Evolutionary conservation across 2,888 invertebrate genomes (phyloP), one percentile per base, ranked within the genome.

Genomic region (Tupiocoris notatus): DNA sequence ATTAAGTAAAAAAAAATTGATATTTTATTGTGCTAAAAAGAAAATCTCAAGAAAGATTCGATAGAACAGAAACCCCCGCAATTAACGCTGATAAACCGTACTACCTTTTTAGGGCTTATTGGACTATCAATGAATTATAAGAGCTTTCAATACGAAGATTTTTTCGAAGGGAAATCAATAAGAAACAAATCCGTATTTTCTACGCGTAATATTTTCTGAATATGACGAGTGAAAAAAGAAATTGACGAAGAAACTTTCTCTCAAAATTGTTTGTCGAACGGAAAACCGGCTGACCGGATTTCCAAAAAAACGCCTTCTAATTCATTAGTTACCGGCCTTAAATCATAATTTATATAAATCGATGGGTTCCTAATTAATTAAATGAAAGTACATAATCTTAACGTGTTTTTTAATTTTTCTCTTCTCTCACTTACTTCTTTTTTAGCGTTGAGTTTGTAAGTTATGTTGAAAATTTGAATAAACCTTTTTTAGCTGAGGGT

Each of bases 71-170:
- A 39, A 39, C 39, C 12, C 39, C 39, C 39, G 39, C 3, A 7
- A 39, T 7, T 39, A 3, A 12, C 3, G 3, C 39, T 12, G 39
- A 39, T 12, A 12, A 39, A 39, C 39, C 39, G 39, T 12, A 39
- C 39, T 39, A n/a, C n/a, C n/a, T n/a, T n/a, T n/a, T n/a, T n/a
- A 70, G 59, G 70, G 70, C 70, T 58, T 39, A 23, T 59, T 59
- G 70, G 70, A 70, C 70, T 70, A 70, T 70, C 70, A 70, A 70
- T 70, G 70, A 70, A 70, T 70, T 70, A 70, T 59, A 70, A 70
- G 70, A 70, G 70, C 70, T 70, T 70, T 70, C 70, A 39, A 39
- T 24, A 65, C 21, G 63, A 63, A 63, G 39, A n/a, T n/a, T 65
- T 39, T 39, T 39, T 39, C 39, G 39, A 39, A 39, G 39, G 39